phyloP scores from a whole-genome alignment of 2,888 invertebrate genomes.

The Platerodrilus igneus region DNA sequence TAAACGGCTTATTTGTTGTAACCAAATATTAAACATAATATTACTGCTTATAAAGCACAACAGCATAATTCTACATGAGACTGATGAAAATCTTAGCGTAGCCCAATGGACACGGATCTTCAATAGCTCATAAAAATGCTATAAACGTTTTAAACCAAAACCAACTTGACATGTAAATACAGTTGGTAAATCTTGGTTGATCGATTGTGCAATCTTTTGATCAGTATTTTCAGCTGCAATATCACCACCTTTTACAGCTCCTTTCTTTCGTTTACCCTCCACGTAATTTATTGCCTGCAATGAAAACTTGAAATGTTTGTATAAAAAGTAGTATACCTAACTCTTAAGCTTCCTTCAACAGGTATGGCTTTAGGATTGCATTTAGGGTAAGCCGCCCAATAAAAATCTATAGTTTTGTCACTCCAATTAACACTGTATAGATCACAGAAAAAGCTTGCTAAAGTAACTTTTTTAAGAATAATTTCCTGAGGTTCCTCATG shows the following conservation, averaged over 20 bases:
- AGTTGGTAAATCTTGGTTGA: constrained; percentile 42
- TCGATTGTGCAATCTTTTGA: constrained; percentile 13
- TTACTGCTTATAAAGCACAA: background rate
- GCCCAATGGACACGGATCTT: background rate
- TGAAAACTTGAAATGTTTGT: background rate
- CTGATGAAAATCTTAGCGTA: no score
- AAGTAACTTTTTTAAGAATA: constrained; percentile 39
- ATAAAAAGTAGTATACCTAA: constrained; percentile 18
- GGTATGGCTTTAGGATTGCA: constrained; percentile 31
- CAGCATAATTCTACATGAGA: no score
- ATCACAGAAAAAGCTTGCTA: constrained; percentile 52
- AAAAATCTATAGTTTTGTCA: constrained; percentile 52
- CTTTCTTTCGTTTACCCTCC: constrained; percentile 17
- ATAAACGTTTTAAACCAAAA: constrained; percentile 37
- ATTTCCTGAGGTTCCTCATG: constrained; percentile 30
- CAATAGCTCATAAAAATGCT: constrained; percentile 3
- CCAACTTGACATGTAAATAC: constrained; percentile 50
- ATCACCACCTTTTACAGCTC: constrained; percentile 3
- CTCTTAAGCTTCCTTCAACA: constrained; percentile 42
- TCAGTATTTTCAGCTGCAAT: constrained; percentile 14
- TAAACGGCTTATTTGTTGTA: no score
- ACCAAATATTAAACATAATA: constrained; percentile 2
- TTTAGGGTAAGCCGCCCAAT: constrained; percentile 52
- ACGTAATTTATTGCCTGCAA: constrained; percentile 23
- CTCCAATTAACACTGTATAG: constrained; percentile 53